These are phyloP conservation scores for Eupithecia abbreviata DNA, from an alignment of 2,888 invertebrate species.

Conservation along the genomic window DNA sequence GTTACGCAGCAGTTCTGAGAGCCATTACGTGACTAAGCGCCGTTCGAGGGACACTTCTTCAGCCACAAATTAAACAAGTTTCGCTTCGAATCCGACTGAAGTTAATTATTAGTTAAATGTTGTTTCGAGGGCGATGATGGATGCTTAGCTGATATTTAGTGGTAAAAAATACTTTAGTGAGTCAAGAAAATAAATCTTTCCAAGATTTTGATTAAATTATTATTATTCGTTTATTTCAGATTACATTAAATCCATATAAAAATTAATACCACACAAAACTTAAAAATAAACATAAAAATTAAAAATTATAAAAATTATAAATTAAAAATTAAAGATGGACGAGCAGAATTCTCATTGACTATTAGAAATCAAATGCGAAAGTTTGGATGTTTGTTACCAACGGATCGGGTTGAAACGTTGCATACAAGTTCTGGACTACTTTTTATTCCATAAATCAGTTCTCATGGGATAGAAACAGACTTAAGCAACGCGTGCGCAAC, in stretches of 20 bases:
- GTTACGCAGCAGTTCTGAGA: slow-evolving; percentile 47
- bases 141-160: background rate
- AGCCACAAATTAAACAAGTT: slow-evolving; percentile 81
- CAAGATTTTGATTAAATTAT: background rate
- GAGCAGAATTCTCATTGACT: background rate
- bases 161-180: background rate
- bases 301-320: no score
- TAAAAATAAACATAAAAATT: no score
- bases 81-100: slow-evolving; percentile 61
- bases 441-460: no score
- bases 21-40: slow-evolving; percentile 79
- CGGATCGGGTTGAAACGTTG: no score
- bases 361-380: background rate
- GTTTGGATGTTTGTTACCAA: no score
- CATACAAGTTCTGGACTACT: no score
- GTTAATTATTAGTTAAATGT: slow-evolving; percentile 76
- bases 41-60: slow-evolving; percentile 60
- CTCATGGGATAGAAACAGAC: no score
- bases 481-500: no score
- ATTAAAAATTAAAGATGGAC: background rate
- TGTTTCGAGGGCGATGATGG: slow-evolving; percentile 43
- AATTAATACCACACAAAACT: no score
- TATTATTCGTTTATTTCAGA: no score
- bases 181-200: background rate
- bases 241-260: no score